Evolutionary conservation across 2,888 invertebrate genomes (phyloP), one percentile per base, ranked within the genome.

Genomic region (Hirtodrosophila trivittata): DNA sequence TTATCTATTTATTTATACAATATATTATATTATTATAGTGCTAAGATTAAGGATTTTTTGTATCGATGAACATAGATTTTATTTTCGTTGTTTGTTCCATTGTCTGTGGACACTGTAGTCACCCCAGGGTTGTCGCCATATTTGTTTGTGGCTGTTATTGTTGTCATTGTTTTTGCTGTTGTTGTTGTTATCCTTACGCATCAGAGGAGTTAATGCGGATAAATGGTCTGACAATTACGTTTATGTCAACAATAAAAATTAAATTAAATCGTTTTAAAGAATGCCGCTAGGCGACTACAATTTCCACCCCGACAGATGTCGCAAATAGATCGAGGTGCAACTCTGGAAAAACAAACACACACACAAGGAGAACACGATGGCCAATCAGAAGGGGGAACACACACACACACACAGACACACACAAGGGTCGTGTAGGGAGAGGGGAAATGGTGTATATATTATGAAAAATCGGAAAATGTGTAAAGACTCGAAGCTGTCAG

Each of bases 191-290:
- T 88, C 75, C 75, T 80, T 88, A 75, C 73, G 83, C 88, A 71
- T 82, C 73, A 73, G 56, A 72, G 69, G 71, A 71, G 76, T 85
- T 89, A 89, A 89, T 89, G 86, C 89, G 89, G 88, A 89, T 89
- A 89, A 89, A 89, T 89, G 89, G 88, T 87, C 85, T 87, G 89
- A 89, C 89, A 88, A 89, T 89, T 89, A 86, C 87, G 88, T 83
- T 86, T 78, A 81, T 84, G 81, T 81, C 77, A 84, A 83, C 76
- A 81, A 74, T 86, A 84, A 87, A 77, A 81, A 77, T 77, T 67
- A 87, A 87, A 87, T 86, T 80, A 77, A 86, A 88, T 84, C 83
- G 86, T 81, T 86, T 83, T 77, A 60, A 69, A 74, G 81, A 76
- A 74, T 70, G 68, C 58, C 55, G 69, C 64, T 51, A 46, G 42